A percentile compares a stretch with the other conserved stretches of the same genome.
Evolutionary conservation across 2,113 vertebrate genomes (phyloP).

Genomic region (Oxygymnocypris stewartii): DNA sequence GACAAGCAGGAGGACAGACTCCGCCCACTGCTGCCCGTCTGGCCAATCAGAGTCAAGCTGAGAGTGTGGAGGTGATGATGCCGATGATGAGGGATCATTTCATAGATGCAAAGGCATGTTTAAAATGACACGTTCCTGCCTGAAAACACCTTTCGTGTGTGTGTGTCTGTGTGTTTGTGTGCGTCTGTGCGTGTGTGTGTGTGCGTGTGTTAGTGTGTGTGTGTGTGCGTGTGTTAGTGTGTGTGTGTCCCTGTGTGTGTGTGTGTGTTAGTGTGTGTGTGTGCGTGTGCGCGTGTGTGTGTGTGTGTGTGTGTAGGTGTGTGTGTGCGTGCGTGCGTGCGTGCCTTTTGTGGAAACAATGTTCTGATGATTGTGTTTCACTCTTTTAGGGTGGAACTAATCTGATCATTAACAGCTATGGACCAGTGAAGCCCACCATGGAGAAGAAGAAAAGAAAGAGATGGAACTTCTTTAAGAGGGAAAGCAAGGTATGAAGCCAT

Average conservation of each 20-base stretch:
- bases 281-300: too few relatives aligned
- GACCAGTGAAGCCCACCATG: conserved; percentile 76
- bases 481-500: conserved; percentile 71
- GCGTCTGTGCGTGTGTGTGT: too few relatives aligned
- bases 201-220: too few relatives aligned
- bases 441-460: conserved; percentile 81
- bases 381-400: conserved; percentile 87
- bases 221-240: too few relatives aligned
- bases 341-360: neutral
- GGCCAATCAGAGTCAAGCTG: conserved; percentile 67
- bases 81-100: conserved; percentile 79
- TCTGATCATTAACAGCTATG: conserved; percentile 88
- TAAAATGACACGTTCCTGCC: neutral
- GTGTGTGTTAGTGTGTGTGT: too few relatives aligned
- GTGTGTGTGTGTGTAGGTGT: too few relatives aligned
- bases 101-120: conserved; percentile 88
- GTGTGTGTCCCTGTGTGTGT: too few relatives aligned
- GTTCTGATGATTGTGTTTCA: neutral
- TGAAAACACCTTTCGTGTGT: neutral
- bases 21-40: conserved; percentile 63
- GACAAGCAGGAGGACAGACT: conserved; percentile 66
- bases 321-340: too few relatives aligned
- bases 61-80: conserved; percentile 75
- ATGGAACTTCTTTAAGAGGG: conserved; percentile 80
- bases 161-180: neutral